Evolutionary conservation across 2,888 invertebrate species (phyloP).

Genomic region (Heliconius aoede): DNA sequence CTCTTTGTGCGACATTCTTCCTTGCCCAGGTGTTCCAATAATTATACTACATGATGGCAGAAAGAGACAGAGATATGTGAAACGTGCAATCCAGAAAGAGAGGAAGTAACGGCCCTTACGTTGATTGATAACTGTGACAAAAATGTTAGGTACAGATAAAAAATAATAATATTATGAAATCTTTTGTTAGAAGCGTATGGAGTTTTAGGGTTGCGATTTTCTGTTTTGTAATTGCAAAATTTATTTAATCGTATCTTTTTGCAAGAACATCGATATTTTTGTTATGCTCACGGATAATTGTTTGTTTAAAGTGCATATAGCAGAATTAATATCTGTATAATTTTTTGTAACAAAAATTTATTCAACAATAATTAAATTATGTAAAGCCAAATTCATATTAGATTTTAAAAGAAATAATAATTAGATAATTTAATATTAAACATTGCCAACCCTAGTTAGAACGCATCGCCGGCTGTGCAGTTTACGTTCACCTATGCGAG

Average conservation of each 20-base stretch:
- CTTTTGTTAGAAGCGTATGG: slow-evolving; percentile 80
- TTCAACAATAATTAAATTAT: not conserved
- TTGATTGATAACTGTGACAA: slow-evolving; percentile 85
- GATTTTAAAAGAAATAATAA: slow-evolving; percentile 7
- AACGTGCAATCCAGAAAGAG: slow-evolving; percentile 56
- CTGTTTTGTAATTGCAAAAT: slow-evolving; percentile 27
- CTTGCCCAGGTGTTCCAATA: slow-evolving; percentile 83
- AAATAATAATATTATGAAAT: slow-evolving; percentile 82
- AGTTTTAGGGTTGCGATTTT: slow-evolving; percentile 70
- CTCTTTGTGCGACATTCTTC: slow-evolving; percentile 84
- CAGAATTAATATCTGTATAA: not conserved
- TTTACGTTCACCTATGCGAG: slow-evolving; percentile 65
- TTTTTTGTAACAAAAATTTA: not conserved
- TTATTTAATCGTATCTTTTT: not conserved
- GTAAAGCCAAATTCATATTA: not conserved
- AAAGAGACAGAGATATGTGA: slow-evolving; percentile 62
- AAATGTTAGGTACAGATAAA: slow-evolving; percentile 82
- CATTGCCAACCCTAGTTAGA: slow-evolving; percentile 69
- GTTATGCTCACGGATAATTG: not conserved
- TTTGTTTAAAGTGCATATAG: not conserved
- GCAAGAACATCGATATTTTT: not conserved
- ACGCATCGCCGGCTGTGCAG: slow-evolving; percentile 76
- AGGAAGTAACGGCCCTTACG: slow-evolving; percentile 67
- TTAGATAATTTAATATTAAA: slow-evolving; percentile 40
- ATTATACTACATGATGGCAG: slow-evolving; percentile 73